Evolutionary conservation across 2,113 vertebrate species (phyloP).

Genomic region (Stegastes partitus): DNA sequence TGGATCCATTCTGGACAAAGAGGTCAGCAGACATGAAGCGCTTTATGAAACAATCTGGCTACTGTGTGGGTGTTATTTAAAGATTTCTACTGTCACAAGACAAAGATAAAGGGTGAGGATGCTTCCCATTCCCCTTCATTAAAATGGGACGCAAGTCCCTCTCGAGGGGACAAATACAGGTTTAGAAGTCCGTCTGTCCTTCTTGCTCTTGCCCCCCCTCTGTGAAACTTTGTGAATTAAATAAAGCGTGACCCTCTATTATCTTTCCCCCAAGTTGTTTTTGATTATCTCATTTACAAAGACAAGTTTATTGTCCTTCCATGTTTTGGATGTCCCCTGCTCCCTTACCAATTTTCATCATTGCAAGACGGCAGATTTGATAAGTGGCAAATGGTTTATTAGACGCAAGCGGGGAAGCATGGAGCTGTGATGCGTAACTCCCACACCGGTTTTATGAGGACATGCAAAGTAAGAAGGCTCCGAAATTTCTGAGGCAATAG

Average conservation of each 20-base stretch:
- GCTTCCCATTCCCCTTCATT: not conserved
- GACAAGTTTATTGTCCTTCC: not conserved
- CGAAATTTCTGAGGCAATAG: no score
- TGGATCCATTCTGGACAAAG: slow-evolving; percentile 90
- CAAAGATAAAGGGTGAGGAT: not conserved
- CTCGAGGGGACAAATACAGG: slow-evolving; percentile 4
- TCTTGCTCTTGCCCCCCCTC: not conserved
- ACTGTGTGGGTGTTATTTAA: not conserved
- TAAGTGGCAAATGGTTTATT: slow-evolving; percentile 18
- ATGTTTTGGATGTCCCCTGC: slow-evolving; percentile 14
- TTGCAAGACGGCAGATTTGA: slow-evolving; percentile 8
- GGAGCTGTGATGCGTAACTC: not conserved
- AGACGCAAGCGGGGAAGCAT: not conserved
- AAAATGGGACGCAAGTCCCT: not conserved
- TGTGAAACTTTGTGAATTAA: slow-evolving; percentile 11
- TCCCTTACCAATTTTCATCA: slow-evolving; percentile 29
- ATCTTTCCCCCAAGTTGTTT: slow-evolving; percentile 5
- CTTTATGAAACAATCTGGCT: no score
- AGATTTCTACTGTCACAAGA: not conserved
- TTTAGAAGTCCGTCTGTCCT: not conserved
- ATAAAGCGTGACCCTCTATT: not conserved
- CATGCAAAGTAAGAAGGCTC: not conserved
- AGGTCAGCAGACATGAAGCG: slow-evolving; percentile 83
- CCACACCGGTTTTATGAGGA: slow-evolving; percentile 9
- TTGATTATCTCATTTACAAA: slow-evolving; percentile 12